Conservation (phyloP, 1,140 invertebrate species). For the Tetragnatha versicolor region DNA sequence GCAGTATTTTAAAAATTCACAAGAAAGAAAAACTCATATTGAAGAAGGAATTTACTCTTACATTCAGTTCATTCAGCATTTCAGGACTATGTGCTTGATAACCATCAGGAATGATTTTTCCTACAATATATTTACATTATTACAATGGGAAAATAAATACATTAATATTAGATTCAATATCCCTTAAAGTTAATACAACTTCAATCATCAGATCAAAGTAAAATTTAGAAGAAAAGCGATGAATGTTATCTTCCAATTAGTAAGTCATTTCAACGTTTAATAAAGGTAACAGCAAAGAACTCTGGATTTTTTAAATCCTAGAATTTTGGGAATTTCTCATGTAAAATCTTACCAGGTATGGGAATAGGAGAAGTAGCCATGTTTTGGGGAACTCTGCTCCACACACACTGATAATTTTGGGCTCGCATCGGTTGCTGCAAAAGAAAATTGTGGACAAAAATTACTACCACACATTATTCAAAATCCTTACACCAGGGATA, state of each 20-base stretch:
- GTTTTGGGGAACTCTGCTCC: slow-evolving; percentile 15
- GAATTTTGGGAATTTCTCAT: no score
- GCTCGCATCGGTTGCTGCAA: slow-evolving; percentile 16
- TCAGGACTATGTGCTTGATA: slow-evolving; percentile 39
- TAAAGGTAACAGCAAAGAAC: no score
- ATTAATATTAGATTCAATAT: no score
- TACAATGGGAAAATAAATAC: no score
- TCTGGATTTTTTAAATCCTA: no score
- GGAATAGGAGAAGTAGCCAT: slow-evolving; percentile 15
- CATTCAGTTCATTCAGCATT: slow-evolving; percentile 28
- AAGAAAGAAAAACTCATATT: background rate
- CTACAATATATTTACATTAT: no score
- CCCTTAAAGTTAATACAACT: no score
- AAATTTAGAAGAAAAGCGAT: no score
- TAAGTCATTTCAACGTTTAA: no score
- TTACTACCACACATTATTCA: background rate
- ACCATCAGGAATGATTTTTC: slow-evolving; percentile 17
- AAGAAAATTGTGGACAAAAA: slow-evolving; percentile 1
- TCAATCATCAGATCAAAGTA: no score
- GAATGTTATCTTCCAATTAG: no score
- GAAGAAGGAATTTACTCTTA: background rate
- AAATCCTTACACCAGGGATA: background rate
- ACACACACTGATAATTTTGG: slow-evolving; percentile 11
- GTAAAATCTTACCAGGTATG: slow-evolving; percentile 24
- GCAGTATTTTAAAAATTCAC: background rate